phyloP scores from a whole-genome alignment of 1,140 invertebrate species.

The Carposina sasakii region DNA sequence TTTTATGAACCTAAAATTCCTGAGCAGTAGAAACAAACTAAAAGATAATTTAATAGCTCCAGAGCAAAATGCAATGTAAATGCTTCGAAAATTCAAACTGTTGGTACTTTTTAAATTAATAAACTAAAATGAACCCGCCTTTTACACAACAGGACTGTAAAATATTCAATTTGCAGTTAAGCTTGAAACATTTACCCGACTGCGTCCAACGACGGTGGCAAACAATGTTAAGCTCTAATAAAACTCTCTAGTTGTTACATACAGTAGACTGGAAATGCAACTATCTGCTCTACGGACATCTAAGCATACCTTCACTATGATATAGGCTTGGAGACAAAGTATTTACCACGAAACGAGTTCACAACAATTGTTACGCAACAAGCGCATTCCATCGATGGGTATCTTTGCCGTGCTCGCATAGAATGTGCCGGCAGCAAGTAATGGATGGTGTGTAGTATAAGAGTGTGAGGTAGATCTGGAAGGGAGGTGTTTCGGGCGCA shows the following conservation, averaged over 20 bases:
- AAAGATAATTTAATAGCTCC: no score
- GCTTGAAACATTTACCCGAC: no score
- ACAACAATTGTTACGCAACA: constrained; percentile 31
- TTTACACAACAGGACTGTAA: no score
- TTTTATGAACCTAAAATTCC: no score
- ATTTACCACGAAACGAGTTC: constrained; percentile 48
- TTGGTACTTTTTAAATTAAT: no score
- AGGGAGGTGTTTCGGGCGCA: constrained; percentile 42
- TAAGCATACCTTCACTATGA: constrained; percentile 60
- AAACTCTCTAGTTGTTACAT: constrained; percentile 59
- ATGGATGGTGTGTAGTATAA: constrained; percentile 12
- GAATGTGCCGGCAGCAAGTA: constrained; percentile 26
- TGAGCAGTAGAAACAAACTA: no score
- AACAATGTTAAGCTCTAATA: constrained; percentile 65
- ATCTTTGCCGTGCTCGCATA: no score
- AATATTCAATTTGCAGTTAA: no score
- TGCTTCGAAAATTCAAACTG: no score
- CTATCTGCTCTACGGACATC: constrained; percentile 63
- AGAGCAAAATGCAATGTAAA: no score
- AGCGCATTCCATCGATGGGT: constrained; percentile 34
- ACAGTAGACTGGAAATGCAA: constrained; percentile 64
- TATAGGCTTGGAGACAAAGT: constrained; percentile 65
- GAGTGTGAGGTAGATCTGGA: constrained; percentile 16
- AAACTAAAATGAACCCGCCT: no score
- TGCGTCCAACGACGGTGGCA: no score